Percentiles rank a stretch among this genome's conserved stretches.
Conservation (phyloP, 2,797 vertebrate species). For the Rhynchonycteris naso region DNA sequence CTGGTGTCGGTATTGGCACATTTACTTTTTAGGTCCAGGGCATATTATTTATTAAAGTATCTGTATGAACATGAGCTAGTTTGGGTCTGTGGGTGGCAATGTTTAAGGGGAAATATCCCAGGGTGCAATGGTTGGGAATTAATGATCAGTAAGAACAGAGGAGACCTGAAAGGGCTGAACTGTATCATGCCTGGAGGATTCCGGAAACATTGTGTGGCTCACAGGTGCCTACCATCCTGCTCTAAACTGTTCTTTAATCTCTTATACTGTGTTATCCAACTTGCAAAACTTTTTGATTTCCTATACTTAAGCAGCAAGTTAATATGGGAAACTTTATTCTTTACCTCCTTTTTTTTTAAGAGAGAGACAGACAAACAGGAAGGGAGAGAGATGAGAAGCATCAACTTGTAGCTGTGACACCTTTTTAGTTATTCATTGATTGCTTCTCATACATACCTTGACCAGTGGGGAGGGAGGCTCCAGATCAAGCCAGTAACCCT, state of each 20-base stretch:
- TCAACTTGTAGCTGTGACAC: too few species aligned
- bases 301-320: constrained; percentile 61
- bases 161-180: constrained; percentile 39
- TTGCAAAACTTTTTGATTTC: constrained; percentile 67
- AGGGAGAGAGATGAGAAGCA: too few species aligned
- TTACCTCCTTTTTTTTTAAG: background rate
- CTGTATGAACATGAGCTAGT: constrained; percentile 70
- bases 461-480: too few species aligned
- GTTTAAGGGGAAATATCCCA: constrained; percentile 69
- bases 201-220: constrained; percentile 35
- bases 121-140: constrained; percentile 49
- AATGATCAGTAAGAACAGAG: constrained; percentile 72
- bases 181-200: constrained; percentile 54
- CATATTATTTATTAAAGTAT: constrained; percentile 41
- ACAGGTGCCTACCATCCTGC: constrained; percentile 63
- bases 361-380: too few species aligned
- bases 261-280: constrained; percentile 60
- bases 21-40: constrained; percentile 13
- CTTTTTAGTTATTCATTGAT: too few species aligned
- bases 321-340: constrained; percentile 43
- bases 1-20: constrained; percentile 64
- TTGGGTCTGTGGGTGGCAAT: constrained; percentile 71
- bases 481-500: too few species aligned
- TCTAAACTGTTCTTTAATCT: constrained; percentile 77
- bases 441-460: too few species aligned